Percentiles rank a stretch among this genome's conserved stretches.
Conservation (phyloP, 2,797 vertebrate species). For the Mormyrus hasselquistii region DNA sequence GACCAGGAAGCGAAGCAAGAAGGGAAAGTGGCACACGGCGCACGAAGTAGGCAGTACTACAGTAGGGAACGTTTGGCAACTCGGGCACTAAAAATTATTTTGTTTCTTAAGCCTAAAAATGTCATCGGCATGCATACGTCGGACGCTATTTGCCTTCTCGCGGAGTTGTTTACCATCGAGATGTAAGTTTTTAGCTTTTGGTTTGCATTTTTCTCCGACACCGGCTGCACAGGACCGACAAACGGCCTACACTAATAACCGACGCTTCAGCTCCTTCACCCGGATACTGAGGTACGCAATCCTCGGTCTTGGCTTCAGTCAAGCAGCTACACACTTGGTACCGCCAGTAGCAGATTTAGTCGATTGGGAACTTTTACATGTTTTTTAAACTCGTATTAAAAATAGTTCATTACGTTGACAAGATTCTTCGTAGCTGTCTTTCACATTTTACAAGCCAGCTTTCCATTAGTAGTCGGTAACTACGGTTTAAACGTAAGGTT, state of each 20-base stretch:
- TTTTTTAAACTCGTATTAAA: neutral
- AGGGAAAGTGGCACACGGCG: neutral
- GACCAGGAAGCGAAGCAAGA: neutral
- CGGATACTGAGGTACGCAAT: conserved; percentile 27
- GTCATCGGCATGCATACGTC: neutral
- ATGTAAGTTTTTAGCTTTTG: neutral
- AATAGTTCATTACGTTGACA: neutral
- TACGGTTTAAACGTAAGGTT: neutral
- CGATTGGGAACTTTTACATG: neutral
- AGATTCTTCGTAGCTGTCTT: neutral
- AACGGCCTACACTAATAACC: conserved; percentile 16
- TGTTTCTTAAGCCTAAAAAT: conserved; percentile 6
- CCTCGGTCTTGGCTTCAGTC: neutral
- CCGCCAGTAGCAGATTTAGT: neutral
- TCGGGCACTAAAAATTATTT: neutral
- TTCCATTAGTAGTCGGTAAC: neutral
- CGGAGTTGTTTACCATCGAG: neutral
- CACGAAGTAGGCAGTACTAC: neutral
- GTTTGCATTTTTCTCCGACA: neutral
- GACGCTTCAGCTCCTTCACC: conserved; percentile 17
- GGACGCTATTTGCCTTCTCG: neutral
- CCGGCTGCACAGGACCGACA: neutral
- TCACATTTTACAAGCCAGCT: neutral
- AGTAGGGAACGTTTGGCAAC: neutral
- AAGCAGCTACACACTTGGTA: neutral